phyloP scores from a whole-genome alignment of 2,113 vertebrate genomes.

The Gavia stellata region DNA sequence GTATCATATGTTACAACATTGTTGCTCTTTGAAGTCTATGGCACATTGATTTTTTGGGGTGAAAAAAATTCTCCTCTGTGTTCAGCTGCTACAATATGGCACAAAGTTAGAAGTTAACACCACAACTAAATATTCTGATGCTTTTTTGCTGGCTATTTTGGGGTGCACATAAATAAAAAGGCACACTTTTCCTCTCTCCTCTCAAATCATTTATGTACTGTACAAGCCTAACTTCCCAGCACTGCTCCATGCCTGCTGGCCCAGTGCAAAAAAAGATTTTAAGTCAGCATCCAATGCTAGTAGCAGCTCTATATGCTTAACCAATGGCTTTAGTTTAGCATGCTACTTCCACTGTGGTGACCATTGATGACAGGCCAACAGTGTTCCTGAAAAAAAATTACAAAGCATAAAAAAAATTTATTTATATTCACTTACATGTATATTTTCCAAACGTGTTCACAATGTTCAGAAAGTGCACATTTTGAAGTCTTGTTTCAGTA shows the following conservation, averaged over 20 bases:
- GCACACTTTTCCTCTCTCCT: slow-evolving; percentile 16
- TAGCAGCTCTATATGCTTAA: not conserved
- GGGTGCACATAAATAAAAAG: slow-evolving; percentile 52
- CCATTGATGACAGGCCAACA: not conserved
- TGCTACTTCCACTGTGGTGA: slow-evolving; percentile 22
- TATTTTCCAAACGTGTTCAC: not conserved
- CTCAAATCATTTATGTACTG: not conserved
- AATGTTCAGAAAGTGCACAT: slow-evolving; percentile 22
- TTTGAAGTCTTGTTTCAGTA: slow-evolving; percentile 10
- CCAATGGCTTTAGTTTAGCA: not conserved
- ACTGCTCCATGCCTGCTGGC: slow-evolving; percentile 42
- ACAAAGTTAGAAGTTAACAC: not conserved
- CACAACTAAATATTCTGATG: not conserved
- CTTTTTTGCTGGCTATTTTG: slow-evolving; percentile 27
- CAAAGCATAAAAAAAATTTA: not conserved
- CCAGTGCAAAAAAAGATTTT: not conserved
- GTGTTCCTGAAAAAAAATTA: slow-evolving; percentile 2
- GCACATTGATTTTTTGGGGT: not conserved
- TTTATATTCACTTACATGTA: not conserved
- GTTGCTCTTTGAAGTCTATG: not conserved
- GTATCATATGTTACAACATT: not conserved
- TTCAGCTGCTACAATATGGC: slow-evolving; percentile 7
- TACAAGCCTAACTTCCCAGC: slow-evolving; percentile 3
- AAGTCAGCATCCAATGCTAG: not conserved
- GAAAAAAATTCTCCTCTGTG: not conserved